phyloP scores from a whole-genome alignment of 2,888 invertebrate species.

The Amiota minor region DNA sequence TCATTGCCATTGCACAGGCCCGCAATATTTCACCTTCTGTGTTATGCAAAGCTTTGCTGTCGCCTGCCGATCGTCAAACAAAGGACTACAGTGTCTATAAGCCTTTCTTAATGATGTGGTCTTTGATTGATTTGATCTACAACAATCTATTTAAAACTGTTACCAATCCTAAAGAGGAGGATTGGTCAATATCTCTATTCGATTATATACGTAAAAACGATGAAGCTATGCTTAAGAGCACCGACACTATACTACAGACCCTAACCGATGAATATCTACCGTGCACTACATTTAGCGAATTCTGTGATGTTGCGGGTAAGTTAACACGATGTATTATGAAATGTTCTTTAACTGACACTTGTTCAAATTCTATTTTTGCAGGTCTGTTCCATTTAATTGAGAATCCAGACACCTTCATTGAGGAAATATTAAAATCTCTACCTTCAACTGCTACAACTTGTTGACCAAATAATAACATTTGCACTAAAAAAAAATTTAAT shows the following conservation, averaged over 20 bases:
- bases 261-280: constrained; percentile 93
- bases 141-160: constrained; percentile 88
- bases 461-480: not conserved
- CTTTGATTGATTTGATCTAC: constrained; percentile 89
- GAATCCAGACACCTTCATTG: constrained; percentile 70
- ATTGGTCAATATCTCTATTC: constrained; percentile 92
- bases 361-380: constrained; percentile 38
- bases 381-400: constrained; percentile 71
- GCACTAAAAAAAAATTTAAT: not conserved
- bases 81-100: constrained; percentile 88
- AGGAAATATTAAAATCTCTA: constrained; percentile 65
- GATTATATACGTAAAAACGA: constrained; percentile 96
- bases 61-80: constrained; percentile 74
- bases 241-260: constrained; percentile 85
- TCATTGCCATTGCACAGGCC: constrained; percentile 85
- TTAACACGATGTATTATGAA: not conserved
- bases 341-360: not conserved
- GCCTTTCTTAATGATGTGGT: constrained; percentile 88
- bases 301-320: constrained; percentile 90
- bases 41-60: constrained; percentile 74
- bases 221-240: constrained; percentile 89
- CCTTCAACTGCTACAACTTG: constrained; percentile 59
- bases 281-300: constrained; percentile 91
- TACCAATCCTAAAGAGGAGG: constrained; percentile 84
- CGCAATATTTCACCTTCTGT: constrained; percentile 80